Base-by-base conservation (phyloP, 2,888 invertebrate species). In the Conus canariensis region DNA sequence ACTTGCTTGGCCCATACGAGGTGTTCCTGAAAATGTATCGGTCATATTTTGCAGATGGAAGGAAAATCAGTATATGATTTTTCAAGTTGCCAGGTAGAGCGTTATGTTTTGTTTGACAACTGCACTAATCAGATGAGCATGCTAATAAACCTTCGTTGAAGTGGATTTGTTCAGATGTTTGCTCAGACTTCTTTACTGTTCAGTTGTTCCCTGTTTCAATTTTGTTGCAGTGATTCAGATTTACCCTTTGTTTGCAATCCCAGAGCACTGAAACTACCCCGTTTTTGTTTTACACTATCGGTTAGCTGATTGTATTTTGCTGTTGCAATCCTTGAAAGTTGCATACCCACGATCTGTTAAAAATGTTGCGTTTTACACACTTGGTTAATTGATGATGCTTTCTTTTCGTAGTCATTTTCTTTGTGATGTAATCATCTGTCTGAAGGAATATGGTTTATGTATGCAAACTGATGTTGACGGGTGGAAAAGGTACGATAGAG, bases 31-130 rank as follows among this genome's bases (percentile, higher is more conserved):
- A 45, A 14, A 64, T 64, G 64, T 56, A 19, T 7, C 56, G 22
- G 19, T 58, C 25, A 83, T 83, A 58, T 83, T 88, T 88, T 88
- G 88, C 88, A 88, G 88, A 88, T 88, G 88, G 88, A 82, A 83
- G 67, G 82, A 67, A 82, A 67, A 80, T 67, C 83, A 64, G 83
- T 88, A 60, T 80, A 59, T 80, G 59, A 82, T 56, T 83, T 88
- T 88, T 59, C 82, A 64, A 80, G 64, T 83, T 88, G 30, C 12
- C 64, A 88, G 88, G 88, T 88, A 88, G 64, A 88, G 30, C 19
- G 83, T 88, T 88, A 10, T 83, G 82, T 88, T 88, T 25, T 56
- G 64, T 88, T 88, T 64, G 82, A n/a, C 56, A 67, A 88, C 22
- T 67, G 64, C 88, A 88, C 59, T 59, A 82, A 67, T 60, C 83